Percentiles rank a stretch among this genome's conserved stretches.
Conservation (phyloP, 2,797 vertebrate species). For the Meda fulgida region DNA sequence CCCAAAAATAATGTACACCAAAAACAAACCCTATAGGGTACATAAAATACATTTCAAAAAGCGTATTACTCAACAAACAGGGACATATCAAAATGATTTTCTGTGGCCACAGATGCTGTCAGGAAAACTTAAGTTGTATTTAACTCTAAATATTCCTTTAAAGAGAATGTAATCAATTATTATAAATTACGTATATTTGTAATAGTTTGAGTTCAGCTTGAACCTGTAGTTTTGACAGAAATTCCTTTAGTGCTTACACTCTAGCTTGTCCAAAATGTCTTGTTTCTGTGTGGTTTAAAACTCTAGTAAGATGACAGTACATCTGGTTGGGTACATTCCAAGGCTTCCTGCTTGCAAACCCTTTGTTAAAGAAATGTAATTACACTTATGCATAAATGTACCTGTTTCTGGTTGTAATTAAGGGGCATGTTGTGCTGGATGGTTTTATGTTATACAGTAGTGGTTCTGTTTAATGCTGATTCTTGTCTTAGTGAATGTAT, state of each 20-base stretch:
- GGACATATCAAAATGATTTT: background rate
- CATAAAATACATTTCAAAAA: background rate
- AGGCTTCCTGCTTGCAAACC: conserved; percentile 46
- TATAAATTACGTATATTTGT: background rate
- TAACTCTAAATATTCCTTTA: conserved; percentile 14
- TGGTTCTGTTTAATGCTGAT: conserved; percentile 31
- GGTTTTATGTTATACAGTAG: conserved; percentile 37
- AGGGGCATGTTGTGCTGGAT: conserved; percentile 38
- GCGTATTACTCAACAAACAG: background rate
- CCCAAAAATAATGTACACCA: no score
- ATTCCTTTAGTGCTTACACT: background rate
- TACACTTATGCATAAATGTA: background rate
- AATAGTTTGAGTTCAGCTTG: background rate
- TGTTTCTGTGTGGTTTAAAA: background rate
- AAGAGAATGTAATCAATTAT: background rate
- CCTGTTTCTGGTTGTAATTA: conserved; percentile 19
- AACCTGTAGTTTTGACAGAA: conserved; percentile 5
- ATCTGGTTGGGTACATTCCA: conserved; percentile 39
- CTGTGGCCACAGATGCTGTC: background rate
- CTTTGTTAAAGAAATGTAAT: background rate
- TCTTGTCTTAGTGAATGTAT: conserved; percentile 34
- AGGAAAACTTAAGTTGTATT: background rate
- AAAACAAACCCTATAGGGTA: no score
- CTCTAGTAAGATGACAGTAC: conserved; percentile 21
- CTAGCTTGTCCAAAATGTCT: conserved; percentile 1